Percentiles rank a stretch among this genome's conserved stretches.
Evolutionary conservation across 2,113 vertebrate species (phyloP).

Genomic region (Sturnus vulgaris): DNA sequence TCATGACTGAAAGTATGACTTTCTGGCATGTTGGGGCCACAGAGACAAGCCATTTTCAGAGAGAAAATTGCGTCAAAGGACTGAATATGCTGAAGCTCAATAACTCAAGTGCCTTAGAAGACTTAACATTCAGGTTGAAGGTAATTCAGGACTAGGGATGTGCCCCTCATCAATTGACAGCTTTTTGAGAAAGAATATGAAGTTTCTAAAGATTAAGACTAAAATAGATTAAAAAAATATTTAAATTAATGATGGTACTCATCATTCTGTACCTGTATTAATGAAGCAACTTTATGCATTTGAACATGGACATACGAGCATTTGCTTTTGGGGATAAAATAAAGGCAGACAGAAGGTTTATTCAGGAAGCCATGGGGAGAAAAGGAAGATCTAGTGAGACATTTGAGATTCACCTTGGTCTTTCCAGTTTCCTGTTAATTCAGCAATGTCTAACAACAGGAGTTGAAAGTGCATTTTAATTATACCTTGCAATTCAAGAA

Average conservation of each 20-base stretch:
- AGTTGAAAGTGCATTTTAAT: background rate
- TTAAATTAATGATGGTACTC: background rate
- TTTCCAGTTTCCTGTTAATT: background rate
- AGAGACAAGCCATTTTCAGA: background rate
- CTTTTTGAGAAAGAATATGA: background rate
- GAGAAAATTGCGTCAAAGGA: background rate
- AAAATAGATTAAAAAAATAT: background rate
- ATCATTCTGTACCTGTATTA: background rate
- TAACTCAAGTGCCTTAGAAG: background rate
- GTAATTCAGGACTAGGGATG: background rate
- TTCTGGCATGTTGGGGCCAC: background rate
- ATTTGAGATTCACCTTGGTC: background rate
- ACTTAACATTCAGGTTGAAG: background rate
- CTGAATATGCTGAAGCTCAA: background rate
- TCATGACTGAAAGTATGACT: background rate
- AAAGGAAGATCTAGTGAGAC: background rate
- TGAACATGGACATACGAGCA: background rate
- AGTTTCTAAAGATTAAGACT: background rate
- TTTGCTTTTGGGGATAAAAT: background rate
- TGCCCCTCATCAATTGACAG: background rate
- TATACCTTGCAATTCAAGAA: background rate
- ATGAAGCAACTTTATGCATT: background rate
- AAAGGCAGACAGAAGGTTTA: background rate
- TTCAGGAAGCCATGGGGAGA: background rate
- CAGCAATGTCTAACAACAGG: background rate